Evolutionary conservation across 2,113 vertebrate species (phyloP), one percentile per base, ranked within the genome.

Genomic region (Ammodytes marinus): DNA sequence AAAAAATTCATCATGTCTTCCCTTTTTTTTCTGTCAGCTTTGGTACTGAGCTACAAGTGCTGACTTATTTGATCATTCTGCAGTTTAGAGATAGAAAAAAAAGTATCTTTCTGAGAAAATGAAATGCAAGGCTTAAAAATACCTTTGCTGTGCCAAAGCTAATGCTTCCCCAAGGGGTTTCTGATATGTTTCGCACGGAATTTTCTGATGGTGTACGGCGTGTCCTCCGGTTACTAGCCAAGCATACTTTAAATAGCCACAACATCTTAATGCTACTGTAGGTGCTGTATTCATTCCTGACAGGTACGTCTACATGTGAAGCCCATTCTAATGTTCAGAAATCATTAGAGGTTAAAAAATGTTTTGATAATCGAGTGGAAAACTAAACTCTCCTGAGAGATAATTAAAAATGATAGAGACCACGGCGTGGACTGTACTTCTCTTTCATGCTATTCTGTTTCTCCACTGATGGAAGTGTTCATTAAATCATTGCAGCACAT

Each of bases 371-470:
- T 69, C 17, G 60, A 27, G 27, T 84, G 79, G 69, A 74, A 86
- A 91, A 85, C 90, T 69, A 66, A 67, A 52, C 53, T 91, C 92
- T 93, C 89, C 2, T 77, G 93, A 93, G 90, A 90, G 89, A 67
- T 88, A 83, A 95, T 95, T 95, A 95, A 92, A 92, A 93, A 86
- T 2, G 43, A 69, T 27, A 92, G 72, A 75, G 69, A 86, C 79
- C 54, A 81, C 52, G 42, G 69, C 74, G 65, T 83, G 85, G 77
- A 93, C 79, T 69, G 37, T 73, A 61, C 61, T 77, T 80, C 58
- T 81, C 69, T 90, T 92, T 89, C 66, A 86, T 83, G 79, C 87
- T 86, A 47, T 57, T 74, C 64, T 81, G 43, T 69, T 85, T 89
- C 27, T 45, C 17, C 37, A 65, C 64, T 87, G 86, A 93, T 84